Conservation (phyloP, 2,113 vertebrate genomes). For the Leucosticte australis region DNA sequence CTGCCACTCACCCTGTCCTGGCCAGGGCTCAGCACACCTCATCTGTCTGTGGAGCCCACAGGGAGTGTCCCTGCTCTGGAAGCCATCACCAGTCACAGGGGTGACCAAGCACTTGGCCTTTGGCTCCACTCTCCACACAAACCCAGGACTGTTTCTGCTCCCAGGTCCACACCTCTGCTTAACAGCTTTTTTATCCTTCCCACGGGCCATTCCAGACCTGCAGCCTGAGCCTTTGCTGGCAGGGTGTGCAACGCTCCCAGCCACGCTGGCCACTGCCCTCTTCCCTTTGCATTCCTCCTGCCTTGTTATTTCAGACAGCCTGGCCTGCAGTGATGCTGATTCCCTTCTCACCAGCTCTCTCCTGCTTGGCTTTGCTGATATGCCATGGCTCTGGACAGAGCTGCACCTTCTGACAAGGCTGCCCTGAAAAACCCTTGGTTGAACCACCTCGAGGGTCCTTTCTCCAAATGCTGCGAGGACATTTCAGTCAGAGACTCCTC, state of each 20-base stretch:
- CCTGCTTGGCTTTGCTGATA: neutral
- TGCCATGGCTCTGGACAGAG: neutral
- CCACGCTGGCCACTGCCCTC: neutral
- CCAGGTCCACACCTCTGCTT: conserved; percentile 43
- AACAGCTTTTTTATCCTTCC: conserved; percentile 45
- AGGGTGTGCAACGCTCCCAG: neutral
- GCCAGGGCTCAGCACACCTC: neutral
- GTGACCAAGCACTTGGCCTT: neutral
- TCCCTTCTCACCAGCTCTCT: neutral
- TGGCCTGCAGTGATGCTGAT: neutral
- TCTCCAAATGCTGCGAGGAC: neutral
- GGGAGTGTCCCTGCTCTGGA: neutral
- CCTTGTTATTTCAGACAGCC: neutral
- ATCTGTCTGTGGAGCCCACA: neutral
- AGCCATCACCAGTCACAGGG: neutral
- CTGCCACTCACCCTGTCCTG: neutral
- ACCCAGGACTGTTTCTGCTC: neutral
- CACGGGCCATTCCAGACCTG: neutral
- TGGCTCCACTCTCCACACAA: neutral
- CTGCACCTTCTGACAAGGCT: neutral
- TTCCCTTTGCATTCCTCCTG: conserved; percentile 32
- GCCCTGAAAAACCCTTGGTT: neutral
- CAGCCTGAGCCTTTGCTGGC: conserved; percentile 14
- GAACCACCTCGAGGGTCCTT: neutral
- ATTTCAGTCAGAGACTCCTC: neutral